Percentiles rank a stretch among this genome's conserved stretches.
Conservation (phyloP, 2,113 vertebrate species). For the Lophura nycthemera region DNA sequence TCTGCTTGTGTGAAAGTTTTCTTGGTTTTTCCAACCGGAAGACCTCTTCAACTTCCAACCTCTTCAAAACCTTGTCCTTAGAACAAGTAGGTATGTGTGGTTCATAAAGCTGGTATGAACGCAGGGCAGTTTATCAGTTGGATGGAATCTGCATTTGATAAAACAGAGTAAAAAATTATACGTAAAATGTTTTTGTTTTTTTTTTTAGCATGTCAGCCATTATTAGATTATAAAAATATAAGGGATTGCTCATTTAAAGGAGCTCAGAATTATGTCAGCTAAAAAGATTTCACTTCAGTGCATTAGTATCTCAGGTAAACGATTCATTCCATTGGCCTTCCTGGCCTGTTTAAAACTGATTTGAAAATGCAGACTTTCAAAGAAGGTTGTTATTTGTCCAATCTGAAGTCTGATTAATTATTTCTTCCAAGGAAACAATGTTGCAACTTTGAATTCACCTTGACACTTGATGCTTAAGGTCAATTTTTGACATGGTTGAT, state of each 20-base stretch:
- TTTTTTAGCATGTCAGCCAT: background rate
- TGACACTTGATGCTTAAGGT: background rate
- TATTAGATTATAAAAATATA: background rate
- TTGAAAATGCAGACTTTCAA: background rate
- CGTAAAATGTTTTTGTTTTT: background rate
- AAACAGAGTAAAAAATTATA: background rate
- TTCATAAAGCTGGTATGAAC: background rate
- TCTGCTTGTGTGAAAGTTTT: background rate
- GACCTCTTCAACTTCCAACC: background rate
- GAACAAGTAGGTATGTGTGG: background rate
- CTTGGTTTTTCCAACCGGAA: background rate
- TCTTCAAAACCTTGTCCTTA: background rate
- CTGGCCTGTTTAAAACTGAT: background rate
- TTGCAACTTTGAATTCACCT: background rate
- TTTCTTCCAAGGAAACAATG: background rate
- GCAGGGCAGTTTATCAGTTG: background rate
- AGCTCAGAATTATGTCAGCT: background rate
- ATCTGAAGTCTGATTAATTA: background rate
- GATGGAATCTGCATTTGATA: background rate
- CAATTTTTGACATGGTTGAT: background rate
- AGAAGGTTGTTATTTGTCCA: background rate
- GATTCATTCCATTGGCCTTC: background rate
- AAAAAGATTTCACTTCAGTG: background rate
- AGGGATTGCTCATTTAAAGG: background rate
- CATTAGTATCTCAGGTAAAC: background rate